Evolutionary conservation across 2,888 invertebrate genomes (phyloP), one percentile per base, ranked within the genome.

Genomic region (Pterostichus madidus): DNA sequence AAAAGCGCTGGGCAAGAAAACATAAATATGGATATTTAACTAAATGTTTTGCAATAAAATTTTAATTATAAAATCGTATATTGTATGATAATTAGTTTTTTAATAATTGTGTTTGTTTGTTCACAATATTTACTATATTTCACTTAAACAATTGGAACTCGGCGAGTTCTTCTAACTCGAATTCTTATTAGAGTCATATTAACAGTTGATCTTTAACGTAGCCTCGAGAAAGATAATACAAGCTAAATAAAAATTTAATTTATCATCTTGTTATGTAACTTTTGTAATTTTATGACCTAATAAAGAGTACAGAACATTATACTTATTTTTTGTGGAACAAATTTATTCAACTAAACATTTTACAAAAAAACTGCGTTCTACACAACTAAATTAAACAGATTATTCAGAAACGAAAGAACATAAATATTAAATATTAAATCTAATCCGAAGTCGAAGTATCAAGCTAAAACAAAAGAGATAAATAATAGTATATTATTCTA

Each of bases 1-100:
- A 84, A 93, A 93, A 88, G 93, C 93, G 7, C 88, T 94, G 73
- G 93, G 93, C 52, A 94, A 93, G 87, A 91, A 91, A 86, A 89
- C 89, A 86, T 88, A 84, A 79, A 78, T 13, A 15, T 56, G 35
- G 17, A 56, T 39, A 64, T 49, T 76, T 44, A 49, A 59, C 17
- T 82, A 46, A 76, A 11, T 83, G 39, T 73, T 52, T 82, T 80
- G 83, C 83, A 83, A 80, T 78, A 77, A 78, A 83, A 78, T 46
- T 56, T 75, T 75, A 75, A 68, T 81, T 75, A 75, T 78, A 64
- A 39, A 79, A 79, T 53, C 61, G 39, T 44, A 78, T 78, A 61
- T 79, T 81, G 46, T 81, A 75, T 81, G 49, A 75, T 73, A 61
- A 71, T 71, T 64, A 80, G 32, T 80, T 80, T 35, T 71, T 71